These are phyloP conservation scores for Anorthoa munda DNA, from an alignment of 2,888 invertebrate species.

Conservation along the genomic window DNA sequence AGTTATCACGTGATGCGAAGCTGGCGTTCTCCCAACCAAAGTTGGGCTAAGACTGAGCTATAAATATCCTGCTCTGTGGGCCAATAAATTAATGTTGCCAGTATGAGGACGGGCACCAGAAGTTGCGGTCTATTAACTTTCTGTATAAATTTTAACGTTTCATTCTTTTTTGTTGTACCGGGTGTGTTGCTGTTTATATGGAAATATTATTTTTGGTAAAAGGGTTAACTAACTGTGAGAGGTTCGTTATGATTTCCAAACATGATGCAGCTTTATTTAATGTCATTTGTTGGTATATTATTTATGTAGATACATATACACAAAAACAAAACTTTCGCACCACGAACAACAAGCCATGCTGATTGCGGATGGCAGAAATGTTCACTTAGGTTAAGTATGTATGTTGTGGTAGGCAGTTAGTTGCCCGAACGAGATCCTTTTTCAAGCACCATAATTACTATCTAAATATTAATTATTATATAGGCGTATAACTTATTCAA, in stretches of 20 bases:
- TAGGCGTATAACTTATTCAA: too few relatives aligned
- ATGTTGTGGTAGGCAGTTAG: too few relatives aligned
- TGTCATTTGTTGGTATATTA: background rate
- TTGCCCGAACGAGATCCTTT: too few relatives aligned
- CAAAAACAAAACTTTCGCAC: background rate
- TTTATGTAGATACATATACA: background rate
- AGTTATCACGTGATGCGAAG: slow-evolving; percentile 49
- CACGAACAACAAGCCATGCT: background rate
- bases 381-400: background rate
- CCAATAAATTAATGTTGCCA: slow-evolving; percentile 76
- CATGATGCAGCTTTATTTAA: background rate
- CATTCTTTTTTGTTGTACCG: slow-evolving; percentile 39
- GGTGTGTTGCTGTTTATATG: background rate
- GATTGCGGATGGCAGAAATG: background rate
- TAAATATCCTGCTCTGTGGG: slow-evolving; percentile 64
- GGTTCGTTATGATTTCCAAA: background rate
- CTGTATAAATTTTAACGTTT: slow-evolving; percentile 57
- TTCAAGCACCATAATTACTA: background rate
- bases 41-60: slow-evolving; percentile 67
- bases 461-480: too few relatives aligned
- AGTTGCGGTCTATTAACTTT: slow-evolving; percentile 71
- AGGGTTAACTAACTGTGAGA: background rate
- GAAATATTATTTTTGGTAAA: background rate
- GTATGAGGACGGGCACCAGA: slow-evolving; percentile 63
- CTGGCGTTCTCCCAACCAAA: slow-evolving; percentile 52